Evolutionary conservation across 1,140 invertebrate genomes (phyloP).

Genomic region (Protaetia brevitarsis): DNA sequence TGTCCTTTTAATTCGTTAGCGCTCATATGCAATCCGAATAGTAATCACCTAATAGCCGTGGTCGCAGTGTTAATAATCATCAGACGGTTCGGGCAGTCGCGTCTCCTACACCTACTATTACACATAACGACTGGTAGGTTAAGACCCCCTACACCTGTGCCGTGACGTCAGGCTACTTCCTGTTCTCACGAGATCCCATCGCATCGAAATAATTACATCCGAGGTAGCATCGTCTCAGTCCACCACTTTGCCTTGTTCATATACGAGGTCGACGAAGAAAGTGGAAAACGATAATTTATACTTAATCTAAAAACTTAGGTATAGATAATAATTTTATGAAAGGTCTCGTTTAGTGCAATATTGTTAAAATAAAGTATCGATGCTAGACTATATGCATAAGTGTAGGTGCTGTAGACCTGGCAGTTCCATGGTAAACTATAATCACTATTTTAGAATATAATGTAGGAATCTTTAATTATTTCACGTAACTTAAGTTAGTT

Average conservation of each 20-base stretch:
- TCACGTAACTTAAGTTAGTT: no score
- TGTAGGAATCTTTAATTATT: no score
- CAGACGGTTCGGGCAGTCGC: conserved; percentile 2
- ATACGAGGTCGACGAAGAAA: conserved; percentile 9
- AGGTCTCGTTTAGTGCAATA: no score
- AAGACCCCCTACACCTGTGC: conserved; percentile 43
- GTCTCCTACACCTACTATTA: conserved; percentile 27
- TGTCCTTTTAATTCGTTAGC: background rate
- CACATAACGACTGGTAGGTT: conserved; percentile 36
- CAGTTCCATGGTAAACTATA: no score
- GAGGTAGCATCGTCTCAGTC: conserved; percentile 43
- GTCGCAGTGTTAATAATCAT: background rate
- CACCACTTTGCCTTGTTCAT: conserved; percentile 26
- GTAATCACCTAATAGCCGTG: background rate
- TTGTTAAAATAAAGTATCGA: no score
- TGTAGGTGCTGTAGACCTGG: no score
- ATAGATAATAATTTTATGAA: background rate
- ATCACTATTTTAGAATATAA: no score
- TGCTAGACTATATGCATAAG: no score
- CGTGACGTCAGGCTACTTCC: conserved; percentile 45
- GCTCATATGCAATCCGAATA: background rate
- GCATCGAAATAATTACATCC: conserved; percentile 48
- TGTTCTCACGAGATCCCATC: conserved; percentile 48
- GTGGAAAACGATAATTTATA: conserved; percentile 21
- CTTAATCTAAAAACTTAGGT: background rate